Evolutionary conservation across 2,888 invertebrate genomes (phyloP).

Genomic region (Iphiclides podalirius): DNA sequence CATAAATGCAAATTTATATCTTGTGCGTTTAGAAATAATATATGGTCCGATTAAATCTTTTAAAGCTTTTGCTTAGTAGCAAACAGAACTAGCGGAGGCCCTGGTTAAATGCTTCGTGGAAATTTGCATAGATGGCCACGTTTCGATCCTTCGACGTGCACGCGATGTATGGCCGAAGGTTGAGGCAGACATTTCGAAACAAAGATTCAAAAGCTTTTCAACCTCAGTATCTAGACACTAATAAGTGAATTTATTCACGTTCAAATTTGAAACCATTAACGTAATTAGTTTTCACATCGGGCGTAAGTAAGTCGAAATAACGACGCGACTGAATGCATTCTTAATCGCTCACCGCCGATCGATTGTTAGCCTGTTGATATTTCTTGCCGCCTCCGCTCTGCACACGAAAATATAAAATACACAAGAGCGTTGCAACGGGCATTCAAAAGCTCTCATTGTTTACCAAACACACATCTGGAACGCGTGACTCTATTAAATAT

Average conservation of each 20-base stretch:
- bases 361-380: constrained; percentile 40
- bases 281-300: too few species aligned
- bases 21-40: too few species aligned
- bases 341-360: constrained; percentile 1
- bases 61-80: too few species aligned
- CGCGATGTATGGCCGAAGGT: constrained; percentile 42
- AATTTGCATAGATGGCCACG: constrained; percentile 78
- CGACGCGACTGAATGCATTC: constrained; percentile 16
- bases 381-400: constrained; percentile 58
- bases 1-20: too few species aligned
- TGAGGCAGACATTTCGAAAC: background rate
- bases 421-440: constrained; percentile 62
- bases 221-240: too few species aligned
- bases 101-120: constrained; percentile 73
- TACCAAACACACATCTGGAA: constrained; percentile 73
- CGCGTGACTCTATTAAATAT: constrained; percentile 74
- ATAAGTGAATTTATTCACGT: too few species aligned
- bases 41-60: too few species aligned
- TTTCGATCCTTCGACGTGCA: constrained; percentile 59
- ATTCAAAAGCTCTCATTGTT: constrained; percentile 65
- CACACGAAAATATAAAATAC: constrained; percentile 62
- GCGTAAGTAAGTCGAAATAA: too few species aligned
- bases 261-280: too few species aligned
- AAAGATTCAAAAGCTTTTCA: too few species aligned
- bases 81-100: too few species aligned